Evolutionary conservation across 2,888 invertebrate genomes (phyloP).

Genomic region (Eilema griseolum): DNA sequence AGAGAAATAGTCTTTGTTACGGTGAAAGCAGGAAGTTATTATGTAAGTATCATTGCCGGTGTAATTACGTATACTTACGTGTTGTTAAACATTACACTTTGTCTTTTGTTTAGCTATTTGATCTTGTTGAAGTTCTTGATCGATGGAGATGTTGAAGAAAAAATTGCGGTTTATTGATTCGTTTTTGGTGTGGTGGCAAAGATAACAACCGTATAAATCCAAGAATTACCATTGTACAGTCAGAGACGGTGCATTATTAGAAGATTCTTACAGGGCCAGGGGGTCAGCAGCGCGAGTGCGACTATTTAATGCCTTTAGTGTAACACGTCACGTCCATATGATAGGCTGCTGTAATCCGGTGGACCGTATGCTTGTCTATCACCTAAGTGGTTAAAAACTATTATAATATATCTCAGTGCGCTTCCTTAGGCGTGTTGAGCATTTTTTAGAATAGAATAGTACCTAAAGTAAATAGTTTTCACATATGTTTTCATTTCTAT

Average conservation of each 20-base stretch:
- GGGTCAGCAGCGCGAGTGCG: no score
- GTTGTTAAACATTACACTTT: conserved; percentile 41
- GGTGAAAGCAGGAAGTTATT: conserved; percentile 82
- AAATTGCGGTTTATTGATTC: background rate
- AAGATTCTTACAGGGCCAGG: no score
- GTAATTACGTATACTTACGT: conserved; percentile 57
- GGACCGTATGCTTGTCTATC: no score
- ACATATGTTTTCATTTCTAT: no score
- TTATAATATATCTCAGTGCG: no score
- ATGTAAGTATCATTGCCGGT: conserved; percentile 68
- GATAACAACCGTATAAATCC: background rate
- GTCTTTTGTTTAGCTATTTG: conserved; percentile 28
- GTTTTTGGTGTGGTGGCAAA: background rate
- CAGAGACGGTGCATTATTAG: conserved; percentile 18
- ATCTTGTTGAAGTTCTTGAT: background rate
- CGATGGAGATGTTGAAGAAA: background rate
- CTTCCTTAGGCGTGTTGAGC: no score
- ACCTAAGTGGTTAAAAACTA: no score
- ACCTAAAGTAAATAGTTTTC: no score
- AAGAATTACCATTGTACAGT: background rate
- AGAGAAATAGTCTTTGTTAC: conserved; percentile 64
- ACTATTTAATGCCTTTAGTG: no score
- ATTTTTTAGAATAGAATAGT: no score
- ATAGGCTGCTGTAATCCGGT: no score
- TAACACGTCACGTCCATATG: no score